Conservation (phyloP, 2,113 vertebrate species). For the Cheirogaleus medius region DNA sequence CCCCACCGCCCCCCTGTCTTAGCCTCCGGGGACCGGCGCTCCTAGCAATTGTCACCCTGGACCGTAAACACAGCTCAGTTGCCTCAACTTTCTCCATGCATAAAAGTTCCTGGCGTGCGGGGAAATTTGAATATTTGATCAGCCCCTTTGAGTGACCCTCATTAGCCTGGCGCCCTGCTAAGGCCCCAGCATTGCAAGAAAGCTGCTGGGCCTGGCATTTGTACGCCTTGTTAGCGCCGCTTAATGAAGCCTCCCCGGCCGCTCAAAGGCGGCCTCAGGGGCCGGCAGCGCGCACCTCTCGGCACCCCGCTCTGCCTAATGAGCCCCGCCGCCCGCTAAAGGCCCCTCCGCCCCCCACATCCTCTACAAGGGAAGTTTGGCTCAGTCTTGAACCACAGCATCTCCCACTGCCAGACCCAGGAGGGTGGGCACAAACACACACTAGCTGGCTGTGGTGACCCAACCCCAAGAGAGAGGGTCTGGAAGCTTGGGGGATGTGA, state of each 20-base stretch:
- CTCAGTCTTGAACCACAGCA: constrained; percentile 67
- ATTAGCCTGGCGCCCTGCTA: constrained; percentile 99
- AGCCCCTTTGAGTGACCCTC: constrained; percentile 95
- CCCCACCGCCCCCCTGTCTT: neutral
- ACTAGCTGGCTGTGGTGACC: neutral
- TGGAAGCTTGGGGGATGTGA: neutral
- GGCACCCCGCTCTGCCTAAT: constrained; percentile 99
- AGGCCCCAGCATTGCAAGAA: constrained; percentile 93
- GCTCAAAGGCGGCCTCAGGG: constrained; percentile 93
- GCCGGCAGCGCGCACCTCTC: constrained; percentile 95
- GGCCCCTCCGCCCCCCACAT: constrained; percentile 78
- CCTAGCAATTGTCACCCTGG: constrained; percentile 66
- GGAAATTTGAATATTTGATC: constrained; percentile 88
- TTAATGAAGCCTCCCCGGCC: constrained; percentile 97
- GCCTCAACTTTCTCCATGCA: constrained; percentile 84
- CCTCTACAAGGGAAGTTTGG: constrained; percentile 72
- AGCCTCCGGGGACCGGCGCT: constrained; percentile 65
- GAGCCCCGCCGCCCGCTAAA: constrained; percentile 89
- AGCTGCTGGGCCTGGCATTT: constrained; percentile 97
- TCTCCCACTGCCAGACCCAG: constrained; percentile 32
- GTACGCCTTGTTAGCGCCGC: constrained; percentile 99
- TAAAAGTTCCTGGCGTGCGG: constrained; percentile 84
- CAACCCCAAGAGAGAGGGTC: neutral
- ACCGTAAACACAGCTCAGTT: constrained; percentile 83
- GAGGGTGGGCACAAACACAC: constrained; percentile 36